phyloP scores from a whole-genome alignment of 2,113 vertebrate species.

The Mesoclemmys tuberculata region DNA sequence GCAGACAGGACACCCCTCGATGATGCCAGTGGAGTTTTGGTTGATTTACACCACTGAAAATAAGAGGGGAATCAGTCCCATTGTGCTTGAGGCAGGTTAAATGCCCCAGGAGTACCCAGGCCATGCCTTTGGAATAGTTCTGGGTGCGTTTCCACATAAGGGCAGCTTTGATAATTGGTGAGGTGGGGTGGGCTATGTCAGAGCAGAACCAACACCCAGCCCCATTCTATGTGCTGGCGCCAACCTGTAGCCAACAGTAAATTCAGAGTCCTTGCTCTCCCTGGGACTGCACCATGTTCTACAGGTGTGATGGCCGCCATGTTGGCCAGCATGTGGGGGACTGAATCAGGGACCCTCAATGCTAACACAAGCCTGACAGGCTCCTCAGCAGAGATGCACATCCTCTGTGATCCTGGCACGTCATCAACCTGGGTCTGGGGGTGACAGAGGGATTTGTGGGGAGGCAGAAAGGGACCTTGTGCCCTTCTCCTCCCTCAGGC shows the following conservation, averaged over 20 bases:
- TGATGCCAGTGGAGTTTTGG: neutral
- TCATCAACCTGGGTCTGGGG: no score
- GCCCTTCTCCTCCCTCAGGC: neutral
- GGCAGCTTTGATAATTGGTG: neutral
- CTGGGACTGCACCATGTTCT: fast-evolving
- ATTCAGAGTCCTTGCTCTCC: neutral
- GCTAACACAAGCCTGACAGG: no score
- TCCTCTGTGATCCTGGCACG: no score
- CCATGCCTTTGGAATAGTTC: neutral
- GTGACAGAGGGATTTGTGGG: fast-evolving
- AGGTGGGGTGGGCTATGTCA: fast-evolving
- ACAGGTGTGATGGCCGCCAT: neutral
- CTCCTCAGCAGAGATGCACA: no score
- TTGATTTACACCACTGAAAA: fast-evolving
- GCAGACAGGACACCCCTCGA: neutral
- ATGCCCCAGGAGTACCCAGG: no score
- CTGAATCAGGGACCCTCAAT: no score
- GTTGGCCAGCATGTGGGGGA: neutral
- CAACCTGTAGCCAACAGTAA: neutral
- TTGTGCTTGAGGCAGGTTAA: neutral
- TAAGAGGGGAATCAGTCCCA: fast-evolving
- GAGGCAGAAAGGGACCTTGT: neutral
- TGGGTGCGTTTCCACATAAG: neutral
- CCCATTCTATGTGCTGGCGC: no score
- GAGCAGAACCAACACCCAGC: fast-evolving